These are phyloP conservation scores for Andricus grossulariae DNA, from an alignment of 1,140 invertebrate genomes.

Conservation along the genomic window DNA sequence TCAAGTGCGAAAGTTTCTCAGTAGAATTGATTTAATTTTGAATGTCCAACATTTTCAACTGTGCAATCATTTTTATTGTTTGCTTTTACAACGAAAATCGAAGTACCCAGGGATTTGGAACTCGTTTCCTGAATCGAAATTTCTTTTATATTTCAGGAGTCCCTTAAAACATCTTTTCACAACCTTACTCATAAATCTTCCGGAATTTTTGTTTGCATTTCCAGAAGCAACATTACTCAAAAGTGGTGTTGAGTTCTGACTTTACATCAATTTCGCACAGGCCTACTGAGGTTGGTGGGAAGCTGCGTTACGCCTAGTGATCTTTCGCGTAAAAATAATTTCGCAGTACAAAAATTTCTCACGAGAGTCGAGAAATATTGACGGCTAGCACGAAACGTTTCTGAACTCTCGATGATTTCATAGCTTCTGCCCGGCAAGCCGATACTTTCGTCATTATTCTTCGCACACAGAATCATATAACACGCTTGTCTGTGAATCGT, in stretches of 20 bases:
- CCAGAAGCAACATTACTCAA: background rate
- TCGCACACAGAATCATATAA: background rate
- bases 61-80: no score
- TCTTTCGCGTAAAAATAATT: background rate
- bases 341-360: background rate
- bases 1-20: no score
- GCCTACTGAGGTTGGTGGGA: background rate
- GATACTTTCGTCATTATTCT: conserved; percentile 10
- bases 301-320: background rate
- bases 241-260: background rate
- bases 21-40: no score
- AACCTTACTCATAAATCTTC: no score
- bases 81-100: no score
- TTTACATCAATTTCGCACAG: conserved; percentile 14
- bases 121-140: no score
- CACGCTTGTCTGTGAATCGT: background rate
- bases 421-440: background rate
- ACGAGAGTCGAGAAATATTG: conserved; percentile 1
- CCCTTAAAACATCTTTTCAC: no score
- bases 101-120: no score
- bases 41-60: no score
- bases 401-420: conserved; percentile 15
- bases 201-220: no score
- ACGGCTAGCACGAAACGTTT: background rate
- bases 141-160: no score